Conservation (phyloP, 1,140 invertebrate species). For the Watersipora subatra region DNA sequence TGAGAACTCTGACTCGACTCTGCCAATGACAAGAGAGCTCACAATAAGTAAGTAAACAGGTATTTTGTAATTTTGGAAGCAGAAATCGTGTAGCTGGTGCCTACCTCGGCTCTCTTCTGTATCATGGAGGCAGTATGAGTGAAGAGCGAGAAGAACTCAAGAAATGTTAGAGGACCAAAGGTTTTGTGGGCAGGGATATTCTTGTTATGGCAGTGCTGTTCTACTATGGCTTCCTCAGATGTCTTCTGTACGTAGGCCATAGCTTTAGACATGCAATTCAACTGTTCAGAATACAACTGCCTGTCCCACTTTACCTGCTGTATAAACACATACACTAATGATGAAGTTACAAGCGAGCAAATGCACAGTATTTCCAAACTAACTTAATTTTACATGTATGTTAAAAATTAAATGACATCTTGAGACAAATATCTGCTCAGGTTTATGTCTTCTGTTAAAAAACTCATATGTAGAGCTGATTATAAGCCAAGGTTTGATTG, state of each 20-base stretch:
- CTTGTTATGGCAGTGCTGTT: constrained; percentile 30
- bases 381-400: too few species aligned
- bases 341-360: constrained; percentile 3
- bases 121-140: constrained; percentile 14
- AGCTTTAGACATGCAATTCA: constrained; percentile 10
- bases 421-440: too few species aligned
- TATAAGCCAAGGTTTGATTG: too few species aligned
- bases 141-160: constrained; percentile 34
- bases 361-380: too few species aligned
- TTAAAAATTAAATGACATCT: too few species aligned
- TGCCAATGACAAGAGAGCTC: not conserved
- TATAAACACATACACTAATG: too few species aligned
- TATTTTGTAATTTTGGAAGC: too few species aligned
- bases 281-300: not conserved
- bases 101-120: constrained; percentile 23
- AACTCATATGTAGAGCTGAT: too few species aligned
- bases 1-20: not conserved
- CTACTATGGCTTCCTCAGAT: constrained; percentile 20
- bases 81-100: too few species aligned
- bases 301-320: not conserved
- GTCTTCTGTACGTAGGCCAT: constrained; percentile 36
- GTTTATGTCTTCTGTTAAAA: too few species aligned
- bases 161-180: constrained; percentile 30
- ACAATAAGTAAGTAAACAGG: too few species aligned
- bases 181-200: constrained; percentile 22